A percentile compares a stretch with the other conserved stretches of the same genome.
phyloP scores from a whole-genome alignment of 2,113 vertebrate species.

The Rhinolophus sinicus region DNA sequence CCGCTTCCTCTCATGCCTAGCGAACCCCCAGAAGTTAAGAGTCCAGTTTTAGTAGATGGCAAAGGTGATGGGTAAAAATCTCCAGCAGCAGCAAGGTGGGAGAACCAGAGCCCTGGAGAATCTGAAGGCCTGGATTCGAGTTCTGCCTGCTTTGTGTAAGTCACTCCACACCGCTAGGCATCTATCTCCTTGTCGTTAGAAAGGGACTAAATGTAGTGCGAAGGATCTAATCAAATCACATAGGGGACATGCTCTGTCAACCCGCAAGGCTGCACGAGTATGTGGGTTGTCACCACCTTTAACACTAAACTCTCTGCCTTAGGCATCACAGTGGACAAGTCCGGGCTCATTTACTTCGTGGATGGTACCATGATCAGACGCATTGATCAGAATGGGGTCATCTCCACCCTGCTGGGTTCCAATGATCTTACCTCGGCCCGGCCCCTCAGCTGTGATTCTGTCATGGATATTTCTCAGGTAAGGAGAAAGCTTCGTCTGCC shows the following conservation, averaged over 20 bases:
- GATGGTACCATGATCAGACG: slow-evolving; percentile 98
- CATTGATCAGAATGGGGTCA: slow-evolving; percentile 97
- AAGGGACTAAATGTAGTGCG: neutral
- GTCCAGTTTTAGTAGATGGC: neutral
- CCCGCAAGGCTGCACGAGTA: accelerated
- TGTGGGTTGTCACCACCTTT: accelerated
- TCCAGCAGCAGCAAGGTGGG: neutral
- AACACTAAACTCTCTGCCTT: neutral
- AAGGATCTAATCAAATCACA: neutral
- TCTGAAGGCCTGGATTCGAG: neutral
- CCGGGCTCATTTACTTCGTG: slow-evolving; percentile 97
- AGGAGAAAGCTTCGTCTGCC: neutral
- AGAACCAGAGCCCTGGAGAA: neutral
- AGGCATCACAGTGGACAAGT: slow-evolving; percentile 98
- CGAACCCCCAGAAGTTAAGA: neutral
- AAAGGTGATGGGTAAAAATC: neutral
- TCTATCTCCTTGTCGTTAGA: neutral
- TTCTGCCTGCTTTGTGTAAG: neutral
- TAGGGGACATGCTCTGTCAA: neutral
- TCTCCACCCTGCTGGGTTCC: slow-evolving; percentile 97
- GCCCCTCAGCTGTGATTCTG: slow-evolving; percentile 97
- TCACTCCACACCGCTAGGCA: neutral
- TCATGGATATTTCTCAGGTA: slow-evolving; percentile 98
- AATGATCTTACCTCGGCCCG: slow-evolving; percentile 97
- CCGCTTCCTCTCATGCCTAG: neutral